These are phyloP conservation scores for Esperia sulphurella DNA, from an alignment of 2,888 invertebrate species.

Conservation along the genomic window DNA sequence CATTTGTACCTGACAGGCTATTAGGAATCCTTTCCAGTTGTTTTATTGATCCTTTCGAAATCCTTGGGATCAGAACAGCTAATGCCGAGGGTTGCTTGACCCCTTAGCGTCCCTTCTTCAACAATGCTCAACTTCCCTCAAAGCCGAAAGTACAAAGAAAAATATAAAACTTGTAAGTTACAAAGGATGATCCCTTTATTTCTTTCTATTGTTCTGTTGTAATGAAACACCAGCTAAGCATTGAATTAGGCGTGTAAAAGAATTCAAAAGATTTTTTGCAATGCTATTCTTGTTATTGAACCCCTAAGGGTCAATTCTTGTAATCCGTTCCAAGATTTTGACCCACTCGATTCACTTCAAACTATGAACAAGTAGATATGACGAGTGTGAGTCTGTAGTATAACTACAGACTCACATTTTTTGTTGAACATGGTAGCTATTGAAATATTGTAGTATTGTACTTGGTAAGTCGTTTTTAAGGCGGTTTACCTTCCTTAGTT, in stretches of 20 bases:
- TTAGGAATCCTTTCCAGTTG: conserved; percentile 14
- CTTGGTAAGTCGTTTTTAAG: no score
- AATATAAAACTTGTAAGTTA: conserved; percentile 64
- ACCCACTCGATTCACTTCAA: no score
- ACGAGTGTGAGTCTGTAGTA: no score
- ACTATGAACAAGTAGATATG: no score
- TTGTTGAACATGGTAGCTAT: no score
- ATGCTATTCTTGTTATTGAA: background rate
- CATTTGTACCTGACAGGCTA: background rate
- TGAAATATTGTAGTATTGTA: no score
- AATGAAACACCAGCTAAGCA: conserved; percentile 47
- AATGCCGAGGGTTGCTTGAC: conserved; percentile 32
- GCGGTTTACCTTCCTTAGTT: no score
- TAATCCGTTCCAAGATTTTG: no score
- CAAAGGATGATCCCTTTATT: conserved; percentile 59
- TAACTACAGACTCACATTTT: no score
- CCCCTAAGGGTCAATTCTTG: no score
- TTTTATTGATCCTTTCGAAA: conserved; percentile 26
- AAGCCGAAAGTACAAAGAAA: conserved; percentile 59
- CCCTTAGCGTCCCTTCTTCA: conserved; percentile 38
- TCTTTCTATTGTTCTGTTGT: conserved; percentile 46
- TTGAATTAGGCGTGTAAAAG: conserved; percentile 37
- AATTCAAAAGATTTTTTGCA: background rate
- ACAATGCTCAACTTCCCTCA: conserved; percentile 62
- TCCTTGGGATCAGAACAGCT: conserved; percentile 17